Evolutionary conservation across 1,140 invertebrate genomes (phyloP).

Genomic region (Pentalonia nigronervosa): DNA sequence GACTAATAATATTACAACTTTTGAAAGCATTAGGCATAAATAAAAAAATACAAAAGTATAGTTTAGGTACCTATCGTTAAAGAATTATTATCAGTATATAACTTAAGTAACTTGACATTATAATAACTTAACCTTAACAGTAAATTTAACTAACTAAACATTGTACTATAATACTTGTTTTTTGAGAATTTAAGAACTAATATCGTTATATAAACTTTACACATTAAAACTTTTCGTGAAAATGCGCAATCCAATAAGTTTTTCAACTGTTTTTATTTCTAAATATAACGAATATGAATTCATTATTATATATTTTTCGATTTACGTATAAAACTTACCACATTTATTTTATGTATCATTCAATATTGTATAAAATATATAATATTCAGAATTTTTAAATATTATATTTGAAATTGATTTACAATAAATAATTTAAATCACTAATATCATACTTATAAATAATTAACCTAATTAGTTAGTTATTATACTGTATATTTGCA

Average conservation of each 20-base stretch:
- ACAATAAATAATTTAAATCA: not conserved
- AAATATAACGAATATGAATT: conserved; percentile 36
- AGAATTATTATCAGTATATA: conserved; percentile 25
- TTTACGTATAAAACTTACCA: not conserved
- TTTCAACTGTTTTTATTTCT: not conserved
- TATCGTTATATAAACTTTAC: conserved; percentile 54
- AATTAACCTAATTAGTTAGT: too few relatives aligned
- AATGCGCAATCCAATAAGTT: conserved; percentile 47
- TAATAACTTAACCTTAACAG: conserved; percentile 34
- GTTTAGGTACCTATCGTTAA: not conserved
- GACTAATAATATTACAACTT: not conserved
- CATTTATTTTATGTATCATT: not conserved
- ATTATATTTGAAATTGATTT: not conserved
- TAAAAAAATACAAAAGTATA: not conserved
- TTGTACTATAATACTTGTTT: conserved; percentile 23
- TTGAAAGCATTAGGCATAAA: not conserved
- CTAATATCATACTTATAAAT: not conserved
- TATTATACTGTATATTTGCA: not conserved
- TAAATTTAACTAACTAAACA: conserved; percentile 28
- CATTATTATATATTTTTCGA: not conserved
- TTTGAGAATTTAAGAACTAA: conserved; percentile 48
- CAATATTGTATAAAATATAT: not conserved
- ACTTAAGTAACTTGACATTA: not conserved
- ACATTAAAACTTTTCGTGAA: conserved; percentile 51
- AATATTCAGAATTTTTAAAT: not conserved